These are phyloP conservation scores for Pachyseris speciosa DNA, from an alignment of 64 coral and sea anemone genomes.

Conservation along the genomic window DNA sequence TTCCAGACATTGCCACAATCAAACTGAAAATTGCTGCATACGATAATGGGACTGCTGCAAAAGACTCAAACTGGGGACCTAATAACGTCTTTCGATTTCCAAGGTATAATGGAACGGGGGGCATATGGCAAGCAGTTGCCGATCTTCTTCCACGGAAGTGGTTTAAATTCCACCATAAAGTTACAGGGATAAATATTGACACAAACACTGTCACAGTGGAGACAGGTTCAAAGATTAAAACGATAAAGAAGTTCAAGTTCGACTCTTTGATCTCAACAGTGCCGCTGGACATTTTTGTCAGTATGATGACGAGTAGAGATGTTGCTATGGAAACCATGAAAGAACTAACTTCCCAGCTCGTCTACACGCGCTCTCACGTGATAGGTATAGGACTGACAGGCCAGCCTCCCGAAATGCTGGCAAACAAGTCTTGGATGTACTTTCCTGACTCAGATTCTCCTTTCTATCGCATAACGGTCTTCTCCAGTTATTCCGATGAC, in stretches of 20 bases:
- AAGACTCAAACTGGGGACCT: constrained; percentile 63
- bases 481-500: constrained; percentile 74
- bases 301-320: constrained; percentile 42
- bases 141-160: constrained; percentile 47
- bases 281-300: constrained; percentile 64
- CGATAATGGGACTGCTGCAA: neutral
- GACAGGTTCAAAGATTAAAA: neutral
- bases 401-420: constrained; percentile 27
- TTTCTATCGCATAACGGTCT: constrained; percentile 79
- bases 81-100: constrained; percentile 83
- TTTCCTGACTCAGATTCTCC: constrained; percentile 85
- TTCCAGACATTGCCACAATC: constrained; percentile 64
- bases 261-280: constrained; percentile 58
- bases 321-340: neutral
- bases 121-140: constrained; percentile 72
- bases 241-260: neutral
- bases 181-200: constrained; percentile 36
- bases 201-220: constrained; percentile 39
- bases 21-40: constrained; percentile 28
- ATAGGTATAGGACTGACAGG: constrained; percentile 76
- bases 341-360: neutral
- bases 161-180: constrained; percentile 72
- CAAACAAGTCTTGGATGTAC: constrained; percentile 81
- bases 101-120: constrained; percentile 70
- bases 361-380: constrained; percentile 67